These are phyloP conservation scores for Ispidina picta DNA, from an alignment of 2,797 vertebrate species.

Conservation along the genomic window DNA sequence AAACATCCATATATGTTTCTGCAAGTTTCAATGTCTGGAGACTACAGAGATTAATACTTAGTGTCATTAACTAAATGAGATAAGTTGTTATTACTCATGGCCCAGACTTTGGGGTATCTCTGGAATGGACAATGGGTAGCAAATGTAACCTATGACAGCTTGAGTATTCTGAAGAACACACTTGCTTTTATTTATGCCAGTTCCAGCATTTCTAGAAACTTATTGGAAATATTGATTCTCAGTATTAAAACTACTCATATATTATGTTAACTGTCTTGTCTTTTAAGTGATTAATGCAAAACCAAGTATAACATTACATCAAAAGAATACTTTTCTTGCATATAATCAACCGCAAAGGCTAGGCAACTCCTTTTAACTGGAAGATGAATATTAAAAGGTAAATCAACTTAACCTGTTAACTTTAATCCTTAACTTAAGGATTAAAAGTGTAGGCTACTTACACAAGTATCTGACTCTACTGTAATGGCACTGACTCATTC, in stretches of 20 bases:
- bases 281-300: neutral
- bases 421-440: neutral
- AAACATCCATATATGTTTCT: neutral
- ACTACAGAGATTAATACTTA: neutral
- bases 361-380: neutral
- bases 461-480: neutral
- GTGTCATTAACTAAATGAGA: constrained; percentile 20
- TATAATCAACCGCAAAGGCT: neutral
- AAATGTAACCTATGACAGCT: constrained; percentile 11
- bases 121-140: neutral
- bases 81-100: neutral
- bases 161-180: neutral
- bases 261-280: neutral
- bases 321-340: neutral
- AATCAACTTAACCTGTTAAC: neutral
- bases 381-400: neutral
- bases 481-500: neutral
- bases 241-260: neutral
- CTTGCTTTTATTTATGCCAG: constrained; percentile 8
- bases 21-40: neutral
- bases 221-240: neutral
- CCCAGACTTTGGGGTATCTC: neutral
- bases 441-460: neutral
- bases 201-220: neutral
- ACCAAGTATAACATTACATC: neutral